Evolutionary conservation across 2,797 vertebrate species (phyloP), one percentile per base, ranked within the genome.

Genomic region (Alectoris magna): DNA sequence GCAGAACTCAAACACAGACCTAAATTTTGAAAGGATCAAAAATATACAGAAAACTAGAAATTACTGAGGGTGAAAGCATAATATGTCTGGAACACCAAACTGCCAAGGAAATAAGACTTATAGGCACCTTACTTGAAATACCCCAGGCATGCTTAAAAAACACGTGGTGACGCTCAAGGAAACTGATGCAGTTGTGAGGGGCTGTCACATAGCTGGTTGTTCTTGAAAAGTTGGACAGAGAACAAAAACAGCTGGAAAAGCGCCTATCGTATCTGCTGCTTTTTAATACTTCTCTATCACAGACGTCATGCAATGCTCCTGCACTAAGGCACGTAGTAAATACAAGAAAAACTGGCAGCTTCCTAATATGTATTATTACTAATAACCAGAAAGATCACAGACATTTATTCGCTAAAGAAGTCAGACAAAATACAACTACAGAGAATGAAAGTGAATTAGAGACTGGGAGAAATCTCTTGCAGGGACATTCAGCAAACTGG

Each of bases 211-310:
- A 55, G 78, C 62, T 88, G 71, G 58, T 53, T 91, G 68, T n/a
- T 93, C 94, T 84, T 62, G 87, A 88, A 84, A 82, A 91, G 93
- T 6, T 87, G 84, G 88, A 26, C 44, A 18, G 39, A 71, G 74
- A 59, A 62, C 34, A 77, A 29, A 90, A 90, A 36, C 4, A 14
- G n/a, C 1, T 87, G 82, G 84, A 87, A 49, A 83, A 68, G 56
- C 11, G 23, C 86, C 81, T 41, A 29, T 56, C 74, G 0, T 34
- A 73, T 34, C 63, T 78, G 7, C 43, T 51, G 44, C 69, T 90
- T 82, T 87, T 69, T 46, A 88, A 84, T 63, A 62, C 23, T 46
- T 38, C 59, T 44, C 14, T 84, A 21, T 24, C 4, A 1, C 34
- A 55, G 56, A 21, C n/a, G 19, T 19, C 55, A 56, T 56, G 55